A percentile compares a stretch with the other conserved stretches of the same genome.
phyloP scores from a whole-genome alignment of 2,888 invertebrate genomes.

The Baccha elongata region DNA sequence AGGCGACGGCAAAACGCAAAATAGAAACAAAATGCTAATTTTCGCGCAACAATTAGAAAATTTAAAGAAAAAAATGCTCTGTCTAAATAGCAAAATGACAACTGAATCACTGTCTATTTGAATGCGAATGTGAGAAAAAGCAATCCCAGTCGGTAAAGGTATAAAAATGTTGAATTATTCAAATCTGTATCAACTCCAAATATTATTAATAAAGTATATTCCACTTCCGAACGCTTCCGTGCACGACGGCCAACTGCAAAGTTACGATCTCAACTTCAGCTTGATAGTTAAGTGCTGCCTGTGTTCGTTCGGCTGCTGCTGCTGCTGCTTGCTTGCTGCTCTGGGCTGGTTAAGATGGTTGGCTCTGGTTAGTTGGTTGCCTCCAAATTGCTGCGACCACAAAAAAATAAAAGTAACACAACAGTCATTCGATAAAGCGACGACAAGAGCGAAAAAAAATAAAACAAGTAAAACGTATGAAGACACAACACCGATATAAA shows the following conservation, averaged over 20 bases:
- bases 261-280: conserved; percentile 83
- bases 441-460: conserved; percentile 43
- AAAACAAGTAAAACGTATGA: conserved; percentile 59
- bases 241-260: conserved; percentile 83
- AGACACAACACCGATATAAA: conserved; percentile 73
- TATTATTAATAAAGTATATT: conserved; percentile 83
- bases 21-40: conserved; percentile 13
- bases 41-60: conserved; percentile 14
- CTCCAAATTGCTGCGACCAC: conserved; percentile 69
- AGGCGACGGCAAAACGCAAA: conserved; percentile 58
- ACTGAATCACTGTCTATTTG: conserved; percentile 57
- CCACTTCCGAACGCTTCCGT: conserved; percentile 83
- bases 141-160: conserved; percentile 10
- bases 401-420: conserved; percentile 57
- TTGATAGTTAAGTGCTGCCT: conserved; percentile 81
- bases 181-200: conserved; percentile 76
- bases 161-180: conserved; percentile 65
- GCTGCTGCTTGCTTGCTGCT: conserved; percentile 70
- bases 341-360: conserved; percentile 61
- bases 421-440: conserved; percentile 62
- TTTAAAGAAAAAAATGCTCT: conserved; percentile 1
- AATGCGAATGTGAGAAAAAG: conserved; percentile 22
- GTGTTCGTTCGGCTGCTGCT: conserved; percentile 78
- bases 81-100: conserved; percentile 55
- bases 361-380: conserved; percentile 72